Base-by-base conservation (phyloP, 2,113 vertebrate genomes). In the Malurus cyaneus region DNA sequence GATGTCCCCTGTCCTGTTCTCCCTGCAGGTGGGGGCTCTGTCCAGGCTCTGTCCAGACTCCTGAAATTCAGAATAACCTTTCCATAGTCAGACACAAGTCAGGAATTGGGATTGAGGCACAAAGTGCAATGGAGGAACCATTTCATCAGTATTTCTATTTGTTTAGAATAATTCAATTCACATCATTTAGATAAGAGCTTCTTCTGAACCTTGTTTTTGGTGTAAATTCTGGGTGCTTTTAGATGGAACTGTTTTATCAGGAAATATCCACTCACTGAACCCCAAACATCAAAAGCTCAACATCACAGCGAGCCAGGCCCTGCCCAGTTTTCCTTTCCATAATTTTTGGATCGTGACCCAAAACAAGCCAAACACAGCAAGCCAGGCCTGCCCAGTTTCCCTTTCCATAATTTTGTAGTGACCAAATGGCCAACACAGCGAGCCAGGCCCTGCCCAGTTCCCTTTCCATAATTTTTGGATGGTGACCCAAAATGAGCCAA, bases 391-490 rank as follows among this genome's bases (percentile, higher is more conserved):
- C 3, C 9, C 19, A 2, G 10, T 17, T 57, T 73, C 26, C 29
- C 32, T 12, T 6, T 21, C 36, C 16, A 1, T 4, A n/a, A 32
- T 3, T 61, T 62, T 74, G 12, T 2, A 3, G 24, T 62, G 32
- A 41, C 32, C 12, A 36, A 1, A 12, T 64, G 12, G 14, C 36
- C 73, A 47, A 47, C 47, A 23, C 44, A 46, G 18, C 18, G 7
- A 46, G 19, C 44, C 17, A 11, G 36, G 2, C 13, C 8, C 44
- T 41, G 44, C 3, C 9, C 19, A 2, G 10, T 16, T 57, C 26
- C 29, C 32, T 12, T 6, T 21, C 36, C 16, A 1, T 4, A n/a
- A 32, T 3, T 61, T 62, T 74, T 0, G 1, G 36, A 14, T 2
- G 2, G 24, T 62, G 32, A 41, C 32, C 12, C 24, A 52, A 61